Evolutionary conservation across 2,797 vertebrate species (phyloP), one percentile per base, ranked within the genome.

Genomic region (Pogonophryne albipinna): DNA sequence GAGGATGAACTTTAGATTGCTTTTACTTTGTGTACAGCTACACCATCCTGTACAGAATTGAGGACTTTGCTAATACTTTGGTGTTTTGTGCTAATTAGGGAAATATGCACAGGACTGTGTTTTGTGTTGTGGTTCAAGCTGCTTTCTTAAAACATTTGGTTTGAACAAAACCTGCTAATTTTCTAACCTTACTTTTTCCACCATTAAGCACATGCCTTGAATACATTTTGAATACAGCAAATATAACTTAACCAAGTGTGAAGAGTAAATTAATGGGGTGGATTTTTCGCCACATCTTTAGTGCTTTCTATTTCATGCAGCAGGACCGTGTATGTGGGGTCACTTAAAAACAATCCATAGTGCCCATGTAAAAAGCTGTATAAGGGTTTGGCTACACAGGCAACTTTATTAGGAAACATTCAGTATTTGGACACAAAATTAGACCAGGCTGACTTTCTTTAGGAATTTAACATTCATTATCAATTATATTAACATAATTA

Each of bases 201-300:
- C 47, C 52, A 6, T 31, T 44, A n/a, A 15, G n/a, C 3, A 41
- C 15, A 34, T 38, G 34, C 27, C 27, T 27, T 27, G 27, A 27
- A 27, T 27, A 27, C 27, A 27, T 27, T 27, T 27, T 5, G 27
- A 27, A 27, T 27, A 4, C 27, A 27, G 27, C 27, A 27, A 27
- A 27, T 27, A 10, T 60, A 20, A 10, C 19, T 55, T 56, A 23
- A n/a, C 14, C 31, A 38, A 31, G 42, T 44, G 47, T 67, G 23
- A 45, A 68, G 51, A 62, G 34, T 42, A 17, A 69, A 42, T 66
- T 64, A 61, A 27, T 59, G 17, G 27, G 6, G 17, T 20, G 14
- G 63, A 66, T 66, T 83, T 74, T 74, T 53, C 62, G 65, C 41
- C 47, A 38, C 23, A 66, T 55, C 31, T 42, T 49, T 52, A 38